These are phyloP conservation scores for Agrilus cyanescens DNA, from an alignment of 2,888 invertebrate species.

Conservation along the genomic window DNA sequence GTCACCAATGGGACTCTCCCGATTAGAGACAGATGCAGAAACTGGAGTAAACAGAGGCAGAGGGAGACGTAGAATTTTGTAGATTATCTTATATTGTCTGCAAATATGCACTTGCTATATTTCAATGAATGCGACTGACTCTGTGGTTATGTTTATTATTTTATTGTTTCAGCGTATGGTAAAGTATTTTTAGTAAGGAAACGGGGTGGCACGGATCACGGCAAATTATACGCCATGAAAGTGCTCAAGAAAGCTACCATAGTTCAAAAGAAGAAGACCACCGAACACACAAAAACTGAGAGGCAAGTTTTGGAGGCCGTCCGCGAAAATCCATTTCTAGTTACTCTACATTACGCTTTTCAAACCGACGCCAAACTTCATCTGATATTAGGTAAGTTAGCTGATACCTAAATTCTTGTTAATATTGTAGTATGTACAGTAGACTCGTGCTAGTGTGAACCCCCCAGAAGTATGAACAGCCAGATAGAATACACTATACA, in stretches of 20 bases:
- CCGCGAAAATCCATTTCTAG: conserved; percentile 88
- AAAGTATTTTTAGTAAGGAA: conserved; percentile 94
- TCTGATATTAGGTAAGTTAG: conserved; percentile 80
- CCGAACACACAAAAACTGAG: conserved; percentile 95
- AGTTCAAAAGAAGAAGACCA: conserved; percentile 87
- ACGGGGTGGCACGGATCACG: conserved; percentile 72
- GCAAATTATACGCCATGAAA: conserved; percentile 95
- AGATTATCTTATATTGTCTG: no score
- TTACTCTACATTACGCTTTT: conserved; percentile 96
- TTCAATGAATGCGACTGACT: no score
- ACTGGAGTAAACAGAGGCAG: no score
- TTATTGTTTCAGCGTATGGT: conserved; percentile 70
- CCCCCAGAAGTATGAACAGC: no score
- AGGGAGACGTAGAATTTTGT: no score
- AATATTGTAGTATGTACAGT: no score
- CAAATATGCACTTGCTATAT: no score
- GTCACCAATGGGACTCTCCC: no score
- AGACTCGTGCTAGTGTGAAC: no score
- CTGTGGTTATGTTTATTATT: not conserved
- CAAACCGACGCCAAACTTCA: conserved; percentile 95
- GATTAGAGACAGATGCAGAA: no score
- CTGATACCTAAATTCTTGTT: no score
- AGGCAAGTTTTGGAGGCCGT: conserved; percentile 93
- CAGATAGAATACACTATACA: no score
- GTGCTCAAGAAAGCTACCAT: conserved; percentile 92